These are phyloP conservation scores for Leucoptera coffeella DNA, from an alignment of 2,888 invertebrate genomes.

Conservation along the genomic window DNA sequence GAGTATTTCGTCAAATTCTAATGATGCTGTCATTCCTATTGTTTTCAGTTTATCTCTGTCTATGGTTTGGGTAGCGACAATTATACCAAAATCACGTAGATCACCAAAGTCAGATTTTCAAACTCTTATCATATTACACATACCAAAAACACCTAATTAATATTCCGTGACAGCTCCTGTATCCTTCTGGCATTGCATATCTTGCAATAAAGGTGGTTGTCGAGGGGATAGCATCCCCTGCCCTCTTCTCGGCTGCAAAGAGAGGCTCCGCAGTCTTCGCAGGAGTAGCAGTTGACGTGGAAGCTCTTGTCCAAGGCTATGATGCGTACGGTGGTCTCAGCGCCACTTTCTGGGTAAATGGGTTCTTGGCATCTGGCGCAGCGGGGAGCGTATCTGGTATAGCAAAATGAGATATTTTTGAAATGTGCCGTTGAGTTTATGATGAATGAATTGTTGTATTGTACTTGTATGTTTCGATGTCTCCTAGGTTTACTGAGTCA, in stretches of 20 bases:
- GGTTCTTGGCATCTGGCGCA: constrained; percentile 94
- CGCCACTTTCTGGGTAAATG: constrained; percentile 92
- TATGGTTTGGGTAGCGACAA: too few species aligned
- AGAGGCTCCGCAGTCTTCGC: constrained; percentile 89
- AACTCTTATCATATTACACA: too few species aligned
- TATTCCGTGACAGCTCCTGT: constrained; percentile 73
- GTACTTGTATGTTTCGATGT: too few species aligned
- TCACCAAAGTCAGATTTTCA: too few species aligned
- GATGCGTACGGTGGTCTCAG: constrained; percentile 94
- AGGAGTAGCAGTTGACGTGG: constrained; percentile 92
- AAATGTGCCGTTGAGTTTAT: too few species aligned
- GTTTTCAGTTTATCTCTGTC: too few species aligned
- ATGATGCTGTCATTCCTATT: too few species aligned
- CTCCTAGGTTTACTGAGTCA: too few species aligned
- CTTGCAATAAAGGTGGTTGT: constrained; percentile 91
- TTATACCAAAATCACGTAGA: too few species aligned
- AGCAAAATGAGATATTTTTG: neutral
- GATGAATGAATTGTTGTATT: too few species aligned
- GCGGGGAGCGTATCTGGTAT: constrained; percentile 77
- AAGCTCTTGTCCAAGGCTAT: constrained; percentile 96
- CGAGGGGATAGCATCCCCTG: constrained; percentile 92
- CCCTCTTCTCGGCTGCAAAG: constrained; percentile 92
- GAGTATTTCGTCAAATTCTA: too few species aligned
- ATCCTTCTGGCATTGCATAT: constrained; percentile 93
- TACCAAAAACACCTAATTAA: constrained; percentile 14